Base-by-base conservation (phyloP, 2,113 vertebrate genomes). In the Ciconia stormi region DNA sequence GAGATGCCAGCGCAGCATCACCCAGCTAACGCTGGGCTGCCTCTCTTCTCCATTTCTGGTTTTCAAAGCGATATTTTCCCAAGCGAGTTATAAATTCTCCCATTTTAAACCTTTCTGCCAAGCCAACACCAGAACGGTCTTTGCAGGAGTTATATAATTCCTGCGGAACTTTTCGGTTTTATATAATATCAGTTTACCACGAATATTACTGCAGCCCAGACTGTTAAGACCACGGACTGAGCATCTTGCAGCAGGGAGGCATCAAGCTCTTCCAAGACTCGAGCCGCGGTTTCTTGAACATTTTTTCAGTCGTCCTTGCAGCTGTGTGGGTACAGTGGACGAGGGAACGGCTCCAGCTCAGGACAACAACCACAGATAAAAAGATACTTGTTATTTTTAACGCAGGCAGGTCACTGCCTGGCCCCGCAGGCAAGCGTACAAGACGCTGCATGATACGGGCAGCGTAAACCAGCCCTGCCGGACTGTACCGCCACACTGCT, bases 1-100 rank as follows among this genome's bases (percentile, higher is more conserved):
- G 40, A 80, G 47, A n/a, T 4, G 16, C n/a, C 58, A 14, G 19
- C 10, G 1, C 74, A 32, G 65, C 55, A 46, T 27, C 38, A 10
- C 53, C 30, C 3, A 3, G 25, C 6, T 10, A 29, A 25, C 1
- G 0, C 1, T 0, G 21, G 29, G 30, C 61, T 19, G 34, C 46
- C 55, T 17, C 69, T 13, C 9, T 7, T 52, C 27, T 46, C 42
- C 17, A 3, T 4, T 29, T 12, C 67, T 19, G 13, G 7, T 7
- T 58, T 23, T 32, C 58, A 16, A 16, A 55, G 47, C 5, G 9
- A 12, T 6, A 20, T 29, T 20, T 67, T 61, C 67, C 67, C 38
- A 14, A 38, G 34, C 1, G n/a, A 42, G 30, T 4, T 30, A 52
- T 1, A 25, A 55, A 53, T 5, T 10, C 59, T 22, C 17, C 59